Base-by-base conservation (phyloP, 2,888 invertebrate genomes). In the Acheta domesticus region DNA sequence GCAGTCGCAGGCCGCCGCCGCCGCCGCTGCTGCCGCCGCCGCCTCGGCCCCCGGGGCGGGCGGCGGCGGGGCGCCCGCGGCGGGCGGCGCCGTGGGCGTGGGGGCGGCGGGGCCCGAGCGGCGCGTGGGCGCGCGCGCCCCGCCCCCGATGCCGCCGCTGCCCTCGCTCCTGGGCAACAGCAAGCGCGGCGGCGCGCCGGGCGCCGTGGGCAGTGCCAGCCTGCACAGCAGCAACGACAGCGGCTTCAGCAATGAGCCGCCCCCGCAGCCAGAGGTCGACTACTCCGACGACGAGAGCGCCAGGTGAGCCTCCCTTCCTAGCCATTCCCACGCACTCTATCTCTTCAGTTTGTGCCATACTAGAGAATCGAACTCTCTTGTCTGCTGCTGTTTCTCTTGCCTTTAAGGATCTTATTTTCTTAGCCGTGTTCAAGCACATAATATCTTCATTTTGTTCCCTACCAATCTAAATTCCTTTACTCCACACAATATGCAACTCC, bases 161-260 rank as follows among this genome's bases (percentile, higher is more conserved):
- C 82, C 81, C 21, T 75, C 75, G 23, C 79, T 81, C 19, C 80
- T 82, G 14, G 81, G 79, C 21, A 78, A 76, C 23, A 79, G 78
- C 76, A 80, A 80, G 78, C 74, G 80, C 14, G 62, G 62, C 62
- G 16, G 62, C 36, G 62, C 78, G 14, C 81, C 80, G 11, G 81
- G 82, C 36, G 62, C n/a, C 62, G 62, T 14, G 49, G 76, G 83
- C 77, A 75, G 86, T 86, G 80, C 87, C 86, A 83, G 88, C 87
- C 90, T 96, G 83, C 96, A 96, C 87, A 95, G 95, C 87, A 95
- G 95, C 86, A 96, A 96, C 87, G 96, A 96, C 87, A 96, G 95
- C 83, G 96, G 96, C 20, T 96, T 96, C 87, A 95, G 96, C 85
- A 96, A 96, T 86, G 96, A 96, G 86, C 93, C 93, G 14, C 91